Evolutionary conservation across 35 echinoderm and acorn worm species (phyloP), one percentile per base, ranked within the genome.

Genomic region (Acanthaster planci): DNA sequence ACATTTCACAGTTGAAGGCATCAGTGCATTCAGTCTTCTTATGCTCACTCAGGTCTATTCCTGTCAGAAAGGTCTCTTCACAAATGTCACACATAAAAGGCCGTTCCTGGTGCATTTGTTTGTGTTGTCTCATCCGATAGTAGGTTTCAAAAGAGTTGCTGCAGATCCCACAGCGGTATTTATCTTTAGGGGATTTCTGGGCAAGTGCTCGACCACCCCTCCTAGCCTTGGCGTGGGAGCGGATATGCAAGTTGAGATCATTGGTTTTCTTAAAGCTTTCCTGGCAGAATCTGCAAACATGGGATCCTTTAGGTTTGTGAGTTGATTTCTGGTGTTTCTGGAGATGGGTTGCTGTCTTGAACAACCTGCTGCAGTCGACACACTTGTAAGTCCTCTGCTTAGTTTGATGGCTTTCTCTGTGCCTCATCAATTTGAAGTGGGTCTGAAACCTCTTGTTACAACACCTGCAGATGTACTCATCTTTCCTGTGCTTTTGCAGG

Each of bases 101-200:
- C 64, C 64, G 22, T 72, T 35, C 64, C 34, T 72, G 23, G 64
- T 72, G 64, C 64, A 72, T 72, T 26, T 72, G 64, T 29, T 72
- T 72, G 64, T 72, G 64, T 34, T 72, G 23, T 72, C 34, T 72
- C 64, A 72, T 72, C 8, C 30, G 23, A 34, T 72, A 72, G 29
- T 31, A 72, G 19, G 64, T 72, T 34, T 36, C 15, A 30, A 72
- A 72, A 21, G 64, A 72, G 30, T 34, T 72, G 23, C 64, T 72
- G 64, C 64, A 72, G 34, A 72, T 72, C 30, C 64, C 64, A 72
- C 64, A 72, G 34, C 0, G 14, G 64, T 72, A 72, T 14, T 15
- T 30, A 34, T 60, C 27, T 18, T 60, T 29, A 5, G 5, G 5
- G 27, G 57, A 47, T 47, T 47, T 47, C 12, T 4, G 12, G 42